phyloP scores from a whole-genome alignment of 2,113 vertebrate species.

The Pavo muticus region DNA sequence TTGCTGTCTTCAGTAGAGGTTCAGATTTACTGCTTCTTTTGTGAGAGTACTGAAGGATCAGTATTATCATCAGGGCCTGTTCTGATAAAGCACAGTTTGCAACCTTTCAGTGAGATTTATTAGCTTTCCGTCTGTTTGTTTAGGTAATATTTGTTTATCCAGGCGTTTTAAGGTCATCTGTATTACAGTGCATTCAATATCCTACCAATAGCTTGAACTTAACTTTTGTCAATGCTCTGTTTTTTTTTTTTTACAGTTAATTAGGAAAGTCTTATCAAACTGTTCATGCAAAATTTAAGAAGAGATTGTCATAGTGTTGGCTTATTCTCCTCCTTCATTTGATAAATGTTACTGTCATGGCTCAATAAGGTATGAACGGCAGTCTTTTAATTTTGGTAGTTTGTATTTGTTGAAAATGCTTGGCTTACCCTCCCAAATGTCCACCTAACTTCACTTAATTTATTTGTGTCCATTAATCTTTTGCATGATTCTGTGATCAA shows the following conservation, averaged over 20 bases:
- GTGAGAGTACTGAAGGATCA: neutral
- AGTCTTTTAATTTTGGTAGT: conserved; percentile 72
- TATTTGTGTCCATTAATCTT: conserved; percentile 73
- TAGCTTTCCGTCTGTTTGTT: conserved; percentile 53
- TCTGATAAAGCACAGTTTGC: neutral
- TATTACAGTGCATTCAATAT: neutral
- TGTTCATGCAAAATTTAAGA: conserved; percentile 38
- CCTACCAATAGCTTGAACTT: neutral
- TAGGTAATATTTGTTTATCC: neutral
- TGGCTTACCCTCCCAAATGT: conserved; percentile 65
- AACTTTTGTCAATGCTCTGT: neutral
- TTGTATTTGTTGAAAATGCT: conserved; percentile 57
- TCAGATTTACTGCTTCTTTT: conserved; percentile 30
- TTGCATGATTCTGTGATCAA: conserved; percentile 50
- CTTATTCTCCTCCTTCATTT: conserved; percentile 67
- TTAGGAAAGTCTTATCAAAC: conserved; percentile 31
- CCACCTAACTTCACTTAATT: conserved; percentile 70
- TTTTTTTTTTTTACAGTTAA: conserved; percentile 48
- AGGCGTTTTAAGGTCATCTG: conserved; percentile 30
- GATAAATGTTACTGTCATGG: conserved; percentile 74
- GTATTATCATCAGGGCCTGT: neutral
- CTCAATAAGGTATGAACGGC: conserved; percentile 68
- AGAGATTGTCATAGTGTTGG: conserved; percentile 41
- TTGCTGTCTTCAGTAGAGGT: neutral
- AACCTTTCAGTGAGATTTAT: conserved; percentile 28